Percentiles rank a stretch among this genome's conserved stretches.
Conservation (phyloP, 2,113 vertebrate genomes). For the Pseudonaja textilis region DNA sequence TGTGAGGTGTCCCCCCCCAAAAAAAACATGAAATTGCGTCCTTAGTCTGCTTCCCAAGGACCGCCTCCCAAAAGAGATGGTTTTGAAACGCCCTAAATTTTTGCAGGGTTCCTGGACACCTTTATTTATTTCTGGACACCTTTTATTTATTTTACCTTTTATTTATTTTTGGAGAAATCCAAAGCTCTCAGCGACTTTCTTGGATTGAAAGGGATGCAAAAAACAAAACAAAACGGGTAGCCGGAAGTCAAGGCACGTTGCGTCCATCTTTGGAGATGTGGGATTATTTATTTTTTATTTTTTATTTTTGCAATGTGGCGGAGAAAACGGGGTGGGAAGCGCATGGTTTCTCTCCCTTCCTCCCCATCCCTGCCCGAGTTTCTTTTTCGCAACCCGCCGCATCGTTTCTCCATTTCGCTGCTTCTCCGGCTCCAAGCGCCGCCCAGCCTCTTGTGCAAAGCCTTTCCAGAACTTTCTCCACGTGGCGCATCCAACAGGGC, state of each 20-base stretch:
- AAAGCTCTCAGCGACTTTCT: not conserved
- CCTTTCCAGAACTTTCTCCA: not conserved
- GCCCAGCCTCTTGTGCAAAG: not conserved
- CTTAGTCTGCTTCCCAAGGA: not conserved
- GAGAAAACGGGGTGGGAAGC: no score
- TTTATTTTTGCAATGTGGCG: not conserved
- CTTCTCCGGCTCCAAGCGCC: not conserved
- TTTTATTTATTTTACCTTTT: no score
- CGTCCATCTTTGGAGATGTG: no score
- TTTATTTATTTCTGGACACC: no score
- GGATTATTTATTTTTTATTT: no score
- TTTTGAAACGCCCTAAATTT: no score
- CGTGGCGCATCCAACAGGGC: accelerated
- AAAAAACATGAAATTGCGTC: not conserved
- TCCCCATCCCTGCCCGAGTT: not conserved
- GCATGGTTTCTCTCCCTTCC: not conserved
- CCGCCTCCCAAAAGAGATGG: accelerated
- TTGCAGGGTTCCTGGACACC: no score
- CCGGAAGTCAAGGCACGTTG: not conserved
- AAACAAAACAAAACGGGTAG: not conserved
- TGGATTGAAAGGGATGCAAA: not conserved
- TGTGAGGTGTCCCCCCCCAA: no score
- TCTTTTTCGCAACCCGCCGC: not conserved
- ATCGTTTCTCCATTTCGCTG: not conserved
- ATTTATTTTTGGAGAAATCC: not conserved